Base-by-base conservation (phyloP, 2,888 invertebrate species). In the Pristionchus exspectatus region DNA sequence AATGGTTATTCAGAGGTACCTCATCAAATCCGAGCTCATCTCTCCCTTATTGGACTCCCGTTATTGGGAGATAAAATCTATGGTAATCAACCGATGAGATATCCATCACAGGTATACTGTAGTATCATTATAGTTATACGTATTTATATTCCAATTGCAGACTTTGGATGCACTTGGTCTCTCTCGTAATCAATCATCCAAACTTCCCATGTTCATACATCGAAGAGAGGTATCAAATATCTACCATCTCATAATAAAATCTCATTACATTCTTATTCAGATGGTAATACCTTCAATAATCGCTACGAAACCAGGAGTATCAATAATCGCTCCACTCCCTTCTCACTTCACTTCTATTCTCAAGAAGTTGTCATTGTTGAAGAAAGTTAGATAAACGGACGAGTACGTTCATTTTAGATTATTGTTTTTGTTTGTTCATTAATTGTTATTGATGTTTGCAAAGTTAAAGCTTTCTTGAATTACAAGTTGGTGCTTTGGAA, bases 21-120 rank as follows among this genome's bases (percentile, higher is more conserved):
- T 18, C 88, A 88, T 63, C 88, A 88, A 88, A 38, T 88, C 18
- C 88, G 88, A 18, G 77, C 81, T 63, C 88, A 88, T 63, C 88
- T 88, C 3, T 30, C 88, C 5, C 44, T 88, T 5, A 27, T 27
- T 21, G 56, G 56, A 14, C 24, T 27, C 14, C 81, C 88, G 10
- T n/a, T 88, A 16, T 10, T 88, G 27, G 88, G 88, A 24, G 88
- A 88, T 81, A 10, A 81, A 27, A 24, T 63, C 3, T 88, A 88
- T 81, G 88, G 81, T 44, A 77, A 77, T 30, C 14, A 33, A 44
- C 88, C 88, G 14, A 88, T 88, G 88, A 88, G 88, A 88, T 88
- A 88, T 81, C 88, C 88, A 18, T 63, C 88, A 14, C 56, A 88
- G 63, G 88, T 88, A 63, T 44, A n/a, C 4, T 14, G 24, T 30